phyloP scores from a whole-genome alignment of 2,113 vertebrate genomes.

The Pundamilia nyererei region DNA sequence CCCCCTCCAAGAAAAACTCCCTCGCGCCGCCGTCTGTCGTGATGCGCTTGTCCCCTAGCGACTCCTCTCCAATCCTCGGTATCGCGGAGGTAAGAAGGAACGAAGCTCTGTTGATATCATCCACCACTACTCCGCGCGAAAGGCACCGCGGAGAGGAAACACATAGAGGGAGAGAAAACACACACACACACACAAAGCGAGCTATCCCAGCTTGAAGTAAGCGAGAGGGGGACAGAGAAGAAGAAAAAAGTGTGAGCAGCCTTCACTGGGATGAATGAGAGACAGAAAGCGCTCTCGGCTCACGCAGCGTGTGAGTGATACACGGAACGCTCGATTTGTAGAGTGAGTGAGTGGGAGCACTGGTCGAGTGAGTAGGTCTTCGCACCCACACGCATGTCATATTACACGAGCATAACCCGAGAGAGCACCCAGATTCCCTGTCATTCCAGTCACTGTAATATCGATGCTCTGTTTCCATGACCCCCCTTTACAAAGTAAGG shows the following conservation, averaged over 20 bases:
- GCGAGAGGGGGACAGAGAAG: not conserved
- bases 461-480: not conserved
- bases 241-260: slow-evolving; percentile 24
- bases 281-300: slow-evolving; percentile 16
- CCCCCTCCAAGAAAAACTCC: not conserved
- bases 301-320: not conserved
- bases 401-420: slow-evolving; percentile 19
- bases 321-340: slow-evolving; percentile 28
- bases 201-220: not conserved
- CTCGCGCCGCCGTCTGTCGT: slow-evolving; percentile 16
- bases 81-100: not conserved
- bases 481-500: not conserved
- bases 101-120: slow-evolving; percentile 43
- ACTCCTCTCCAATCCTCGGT: slow-evolving; percentile 18
- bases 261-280: slow-evolving; percentile 46
- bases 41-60: slow-evolving; percentile 40
- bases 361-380: slow-evolving; percentile 50
- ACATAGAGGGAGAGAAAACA: not conserved
- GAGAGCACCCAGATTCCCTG: not conserved
- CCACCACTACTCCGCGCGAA: slow-evolving; percentile 8
- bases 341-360: slow-evolving; percentile 48
- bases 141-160: slow-evolving; percentile 2
- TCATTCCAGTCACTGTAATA: not conserved
- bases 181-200: not conserved
- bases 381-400: slow-evolving; percentile 35